A percentile compares a stretch with the other conserved stretches of the same genome.
These are phyloP conservation scores for Stenopsyche tienmushanensis DNA, from an alignment of 1,140 invertebrate genomes.

Conservation along the genomic window DNA sequence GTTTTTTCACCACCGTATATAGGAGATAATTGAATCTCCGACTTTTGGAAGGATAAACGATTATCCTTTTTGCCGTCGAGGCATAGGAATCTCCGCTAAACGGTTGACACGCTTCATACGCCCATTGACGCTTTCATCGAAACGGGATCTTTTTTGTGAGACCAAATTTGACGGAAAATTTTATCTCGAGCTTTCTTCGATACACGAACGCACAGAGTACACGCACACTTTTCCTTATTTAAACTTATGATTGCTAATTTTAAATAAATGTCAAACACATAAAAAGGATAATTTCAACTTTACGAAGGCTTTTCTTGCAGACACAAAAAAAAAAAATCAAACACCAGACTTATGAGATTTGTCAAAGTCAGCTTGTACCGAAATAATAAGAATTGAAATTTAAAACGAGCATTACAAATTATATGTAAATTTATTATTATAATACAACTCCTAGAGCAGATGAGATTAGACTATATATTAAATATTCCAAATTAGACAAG, in stretches of 20 bases:
- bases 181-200: slow-evolving; percentile 10
- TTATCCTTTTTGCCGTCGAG: neutral
- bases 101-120: neutral
- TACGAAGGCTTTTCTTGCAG: neutral
- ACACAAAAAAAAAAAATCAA: too few species aligned
- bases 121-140: slow-evolving; percentile 6
- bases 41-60: neutral
- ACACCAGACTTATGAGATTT: too few species aligned
- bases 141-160: slow-evolving; percentile 11
- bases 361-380: too few species aligned
- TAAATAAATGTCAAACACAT: neutral
- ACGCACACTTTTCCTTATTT: too few species aligned
- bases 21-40: neutral
- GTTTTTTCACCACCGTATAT: neutral
- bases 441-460: too few species aligned
- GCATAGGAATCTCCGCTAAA: slow-evolving; percentile 1
- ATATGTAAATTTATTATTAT: too few species aligned
- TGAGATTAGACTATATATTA: too few species aligned
- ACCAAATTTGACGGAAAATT: slow-evolving; percentile 9
- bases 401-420: too few species aligned
- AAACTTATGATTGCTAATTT: too few species aligned
- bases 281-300: neutral
- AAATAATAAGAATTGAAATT: too few species aligned
- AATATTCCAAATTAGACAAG: too few species aligned
- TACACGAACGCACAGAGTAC: neutral